Base-by-base conservation (phyloP, 2,797 vertebrate species). In the Numenius phaeopus region DNA sequence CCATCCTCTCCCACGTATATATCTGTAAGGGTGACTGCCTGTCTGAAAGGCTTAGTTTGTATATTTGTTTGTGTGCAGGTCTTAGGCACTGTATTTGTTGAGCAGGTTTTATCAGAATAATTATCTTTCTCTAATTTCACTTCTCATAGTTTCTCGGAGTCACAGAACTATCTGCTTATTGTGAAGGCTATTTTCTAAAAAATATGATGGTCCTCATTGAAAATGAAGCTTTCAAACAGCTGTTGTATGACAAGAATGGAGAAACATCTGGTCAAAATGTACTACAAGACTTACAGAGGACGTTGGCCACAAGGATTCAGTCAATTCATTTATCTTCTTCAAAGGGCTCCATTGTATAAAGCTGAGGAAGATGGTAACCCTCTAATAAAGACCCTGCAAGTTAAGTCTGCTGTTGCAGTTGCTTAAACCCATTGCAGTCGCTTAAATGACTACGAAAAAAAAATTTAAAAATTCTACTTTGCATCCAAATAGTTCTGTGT, bases 131-230 rank as follows among this genome's bases (percentile, higher is more conserved):
- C 81, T 94, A 34, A 95, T 96, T 95, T 92, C 85, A 32, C 83
- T 96, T 93, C 75, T 83, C 46, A 10, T 97, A 99, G 99, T 99
- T 99, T 98, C 99, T 99, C 3, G 99, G 99, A 15, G 99, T 99
- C 89, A 97, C 98, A 2, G 99, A 99, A 98, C 98, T 99, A 37
- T 99, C 99, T 6, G 98, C 99, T 11, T 99, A 99, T 97, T 99
- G 99, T 30, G 99, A 99, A 98, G 99, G 99, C 97, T 99, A 99
- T 97, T 99, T 99, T 97, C 98, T 99, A 97, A 99, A 99, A 98
- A 99, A 99, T 96, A 99, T 99, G 99, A 99, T 99, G 99, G 99
- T 99, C 97, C 99, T 99, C 95, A 99, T 99, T 10, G 99, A 99
- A 97, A 99, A 99, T 0, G 99, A 99, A 97, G 98, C 98, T 66